phyloP scores from a whole-genome alignment of 1,140 invertebrate genomes.

The Ladona fulva region DNA sequence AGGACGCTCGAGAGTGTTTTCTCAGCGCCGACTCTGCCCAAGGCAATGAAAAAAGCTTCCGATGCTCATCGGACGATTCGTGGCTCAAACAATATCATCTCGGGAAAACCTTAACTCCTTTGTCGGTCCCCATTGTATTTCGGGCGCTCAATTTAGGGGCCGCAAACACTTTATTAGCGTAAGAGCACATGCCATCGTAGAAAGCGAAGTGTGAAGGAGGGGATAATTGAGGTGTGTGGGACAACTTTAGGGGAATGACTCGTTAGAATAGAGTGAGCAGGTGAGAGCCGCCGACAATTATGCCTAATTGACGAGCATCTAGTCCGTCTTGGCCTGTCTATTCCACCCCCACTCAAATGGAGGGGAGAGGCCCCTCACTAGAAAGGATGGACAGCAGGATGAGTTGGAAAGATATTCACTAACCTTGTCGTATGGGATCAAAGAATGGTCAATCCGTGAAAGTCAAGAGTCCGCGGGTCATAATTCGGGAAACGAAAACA shows the following conservation, averaged over 20 bases:
- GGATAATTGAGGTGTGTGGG: not conserved
- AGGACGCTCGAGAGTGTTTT: no score
- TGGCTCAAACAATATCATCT: not conserved
- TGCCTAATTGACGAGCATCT: not conserved
- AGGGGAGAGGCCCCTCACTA: no score
- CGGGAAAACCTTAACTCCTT: not conserved
- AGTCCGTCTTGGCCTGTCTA: not conserved
- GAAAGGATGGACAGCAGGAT: no score
- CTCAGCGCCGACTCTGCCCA: no score
- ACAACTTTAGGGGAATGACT: not conserved
- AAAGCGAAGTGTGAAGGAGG: not conserved
- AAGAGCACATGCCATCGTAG: not conserved
- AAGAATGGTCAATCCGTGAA: no score
- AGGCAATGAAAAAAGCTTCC: no score
- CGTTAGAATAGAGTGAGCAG: not conserved
- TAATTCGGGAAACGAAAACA: no score
- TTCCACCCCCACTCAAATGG: no score
- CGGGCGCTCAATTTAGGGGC: not conserved
- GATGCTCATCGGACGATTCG: not conserved
- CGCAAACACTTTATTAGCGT: not conserved
- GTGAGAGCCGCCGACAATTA: not conserved
- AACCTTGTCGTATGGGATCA: no score
- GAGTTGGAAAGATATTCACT: no score
- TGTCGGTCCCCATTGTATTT: not conserved
- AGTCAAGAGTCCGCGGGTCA: no score